These are phyloP conservation scores for Nebria salina DNA, from an alignment of 2,888 invertebrate genomes.

Conservation along the genomic window DNA sequence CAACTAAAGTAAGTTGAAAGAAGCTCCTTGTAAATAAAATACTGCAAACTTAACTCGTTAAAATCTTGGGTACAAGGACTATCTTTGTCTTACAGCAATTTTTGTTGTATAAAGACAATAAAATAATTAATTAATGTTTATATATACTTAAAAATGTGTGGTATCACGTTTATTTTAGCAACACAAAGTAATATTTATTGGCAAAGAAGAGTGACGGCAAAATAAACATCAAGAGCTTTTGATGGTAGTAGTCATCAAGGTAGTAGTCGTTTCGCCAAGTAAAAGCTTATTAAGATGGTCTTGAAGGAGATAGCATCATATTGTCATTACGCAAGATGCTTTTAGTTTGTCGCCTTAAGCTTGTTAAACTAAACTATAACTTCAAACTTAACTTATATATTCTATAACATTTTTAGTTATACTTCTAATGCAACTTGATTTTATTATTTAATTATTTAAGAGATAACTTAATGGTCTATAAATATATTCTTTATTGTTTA, in stretches of 20 bases:
- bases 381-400: too few species aligned
- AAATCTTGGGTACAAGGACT: not conserved
- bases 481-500: too few species aligned
- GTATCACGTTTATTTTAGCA: not conserved
- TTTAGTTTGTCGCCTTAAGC: not conserved
- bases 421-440: too few species aligned
- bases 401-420: too few species aligned
- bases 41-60: not conserved
- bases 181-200: not conserved
- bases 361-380: not conserved
- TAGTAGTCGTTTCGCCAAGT: not conserved
- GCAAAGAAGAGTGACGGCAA: not conserved
- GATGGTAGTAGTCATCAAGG: not conserved
- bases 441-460: too few species aligned
- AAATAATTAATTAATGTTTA: not conserved
- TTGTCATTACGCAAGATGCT: not conserved
- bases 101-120: not conserved
- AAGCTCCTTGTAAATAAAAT: too few species aligned
- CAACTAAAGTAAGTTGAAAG: too few species aligned
- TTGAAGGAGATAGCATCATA: not conserved
- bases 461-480: too few species aligned
- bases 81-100: not conserved
- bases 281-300: conserved; percentile 1
- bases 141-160: not conserved
- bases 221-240: conserved; percentile 1